Percentiles rank a stretch among this genome's conserved stretches.
Evolutionary conservation across 2,113 vertebrate species (phyloP).

Genomic region (Agelaius tricolor): DNA sequence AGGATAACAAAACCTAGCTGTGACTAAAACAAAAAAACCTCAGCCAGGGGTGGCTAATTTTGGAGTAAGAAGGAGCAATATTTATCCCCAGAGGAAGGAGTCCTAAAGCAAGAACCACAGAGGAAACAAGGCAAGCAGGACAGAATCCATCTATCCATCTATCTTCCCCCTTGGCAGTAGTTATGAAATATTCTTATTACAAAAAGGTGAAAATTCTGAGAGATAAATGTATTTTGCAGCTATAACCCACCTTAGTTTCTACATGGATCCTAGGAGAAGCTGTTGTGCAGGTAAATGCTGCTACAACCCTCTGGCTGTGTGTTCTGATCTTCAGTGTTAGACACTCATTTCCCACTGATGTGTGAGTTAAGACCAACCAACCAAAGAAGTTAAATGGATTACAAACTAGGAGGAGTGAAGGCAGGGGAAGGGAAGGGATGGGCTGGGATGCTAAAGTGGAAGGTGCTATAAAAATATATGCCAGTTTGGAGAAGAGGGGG

Average conservation of each 20-base stretch:
- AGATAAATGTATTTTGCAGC: not conserved
- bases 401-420: not conserved
- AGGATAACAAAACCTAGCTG: not conserved
- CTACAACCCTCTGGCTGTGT: not conserved
- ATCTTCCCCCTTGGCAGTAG: not conserved
- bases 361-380: not conserved
- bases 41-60: not conserved
- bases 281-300: not conserved
- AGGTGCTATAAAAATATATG: not conserved
- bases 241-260: not conserved
- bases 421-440: not conserved
- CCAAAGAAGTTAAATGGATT: not conserved
- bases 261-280: not conserved
- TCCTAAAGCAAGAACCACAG: not conserved
- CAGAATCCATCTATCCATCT: not conserved
- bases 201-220: not conserved
- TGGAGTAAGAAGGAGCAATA: not conserved
- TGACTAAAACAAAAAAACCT: not conserved
- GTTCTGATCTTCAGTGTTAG: not conserved
- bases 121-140: not conserved
- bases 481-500: not conserved
- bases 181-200: not conserved
- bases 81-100: not conserved
- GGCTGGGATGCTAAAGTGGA: not conserved
- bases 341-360: not conserved